Evolutionary conservation across 2,888 invertebrate genomes (phyloP).

Genomic region (Drosophila yooni): DNA sequence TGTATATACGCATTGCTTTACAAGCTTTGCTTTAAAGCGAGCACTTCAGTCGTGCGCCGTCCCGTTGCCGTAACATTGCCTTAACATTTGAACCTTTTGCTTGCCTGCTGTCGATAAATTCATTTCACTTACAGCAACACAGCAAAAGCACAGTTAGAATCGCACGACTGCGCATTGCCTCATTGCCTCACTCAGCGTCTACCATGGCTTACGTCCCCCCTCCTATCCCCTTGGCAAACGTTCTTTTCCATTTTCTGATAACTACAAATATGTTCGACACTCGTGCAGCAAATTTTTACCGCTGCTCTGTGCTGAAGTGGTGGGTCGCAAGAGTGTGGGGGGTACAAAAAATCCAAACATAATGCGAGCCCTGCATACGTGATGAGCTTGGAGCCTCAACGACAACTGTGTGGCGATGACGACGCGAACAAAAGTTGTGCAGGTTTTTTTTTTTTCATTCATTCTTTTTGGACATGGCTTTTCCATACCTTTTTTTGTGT

Average conservation of each 20-base stretch:
- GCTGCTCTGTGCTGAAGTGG: constrained; percentile 41
- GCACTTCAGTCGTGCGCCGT: constrained; percentile 4
- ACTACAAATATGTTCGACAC: constrained; percentile 80
- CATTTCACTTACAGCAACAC: constrained; percentile 64
- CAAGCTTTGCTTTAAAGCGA: constrained; percentile 15
- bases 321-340: neutral
- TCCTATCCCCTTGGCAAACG: constrained; percentile 38
- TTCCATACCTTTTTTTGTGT: neutral
- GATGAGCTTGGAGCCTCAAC: constrained; percentile 61
- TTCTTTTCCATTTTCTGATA: constrained; percentile 81
- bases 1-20: constrained; percentile 18
- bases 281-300: constrained; percentile 78
- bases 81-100: constrained; percentile 10
- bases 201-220: constrained; percentile 1
- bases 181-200: constrained; percentile 24
- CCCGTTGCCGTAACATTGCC: constrained; percentile 18
- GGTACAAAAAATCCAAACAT: constrained; percentile 53
- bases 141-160: constrained; percentile 65
- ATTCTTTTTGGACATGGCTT: constrained; percentile 19
- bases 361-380: constrained; percentile 69
- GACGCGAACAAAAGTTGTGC: constrained; percentile 42
- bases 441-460: constrained; percentile 22
- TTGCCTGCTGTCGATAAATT: constrained; percentile 58
- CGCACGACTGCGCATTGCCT: constrained; percentile 66
- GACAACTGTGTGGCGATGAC: constrained; percentile 36